Percentiles rank a stretch among this genome's conserved stretches.
These are phyloP conservation scores for Sabellastarte sp. DNA, from an alignment of 2,888 invertebrate genomes.

Conservation along the genomic window DNA sequence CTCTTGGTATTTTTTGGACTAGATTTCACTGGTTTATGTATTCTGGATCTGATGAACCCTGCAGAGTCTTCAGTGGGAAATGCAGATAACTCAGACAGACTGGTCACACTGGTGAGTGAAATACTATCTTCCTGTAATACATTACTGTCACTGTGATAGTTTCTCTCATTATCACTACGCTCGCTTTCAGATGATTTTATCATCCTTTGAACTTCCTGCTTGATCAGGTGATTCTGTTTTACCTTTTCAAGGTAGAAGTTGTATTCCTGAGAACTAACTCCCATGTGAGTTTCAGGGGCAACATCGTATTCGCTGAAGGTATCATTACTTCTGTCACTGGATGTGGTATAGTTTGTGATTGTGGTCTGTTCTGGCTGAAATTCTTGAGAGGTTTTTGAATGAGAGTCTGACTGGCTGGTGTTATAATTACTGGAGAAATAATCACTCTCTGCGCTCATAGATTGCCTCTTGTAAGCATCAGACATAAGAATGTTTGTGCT, in stretches of 20 bases:
- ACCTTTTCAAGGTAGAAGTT: not conserved
- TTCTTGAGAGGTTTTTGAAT: not conserved
- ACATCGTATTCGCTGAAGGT: conserved; percentile 4
- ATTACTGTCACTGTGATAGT: not conserved
- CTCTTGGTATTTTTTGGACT: not conserved
- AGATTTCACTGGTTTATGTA: not conserved
- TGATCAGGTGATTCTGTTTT: not conserved
- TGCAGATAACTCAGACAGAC: not conserved
- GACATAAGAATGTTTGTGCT: not conserved
- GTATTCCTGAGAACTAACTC: not conserved
- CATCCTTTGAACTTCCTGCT: not conserved
- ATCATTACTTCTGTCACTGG: conserved; percentile 2
- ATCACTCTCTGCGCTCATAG: not conserved
- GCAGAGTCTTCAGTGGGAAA: not conserved
- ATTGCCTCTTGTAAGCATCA: not conserved
- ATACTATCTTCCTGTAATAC: not conserved
- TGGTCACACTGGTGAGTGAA: not conserved
- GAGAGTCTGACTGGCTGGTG: not conserved
- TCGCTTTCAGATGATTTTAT: not conserved
- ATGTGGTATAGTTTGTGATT: not conserved
- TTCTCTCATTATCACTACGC: not conserved
- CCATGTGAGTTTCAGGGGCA: not conserved
- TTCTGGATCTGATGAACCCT: not conserved
- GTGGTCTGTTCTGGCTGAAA: not conserved
- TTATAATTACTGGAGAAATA: not conserved